Evolutionary conservation across 2,113 vertebrate genomes (phyloP).

Genomic region (Dolichallabes microphthalmus): DNA sequence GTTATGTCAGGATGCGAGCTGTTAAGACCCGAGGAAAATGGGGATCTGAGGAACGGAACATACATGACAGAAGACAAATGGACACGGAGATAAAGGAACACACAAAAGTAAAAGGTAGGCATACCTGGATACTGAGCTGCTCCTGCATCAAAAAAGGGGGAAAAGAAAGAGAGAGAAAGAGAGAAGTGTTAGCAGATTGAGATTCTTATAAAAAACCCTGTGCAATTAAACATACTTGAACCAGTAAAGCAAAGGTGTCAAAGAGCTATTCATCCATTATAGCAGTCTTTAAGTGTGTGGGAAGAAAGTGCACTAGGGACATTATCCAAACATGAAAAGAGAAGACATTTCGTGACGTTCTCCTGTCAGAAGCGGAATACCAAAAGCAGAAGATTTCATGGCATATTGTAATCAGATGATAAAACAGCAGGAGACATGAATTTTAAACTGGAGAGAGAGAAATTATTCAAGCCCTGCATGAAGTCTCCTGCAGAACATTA

Average conservation of each 20-base stretch:
- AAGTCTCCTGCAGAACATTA: constrained; percentile 37
- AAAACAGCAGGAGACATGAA: constrained; percentile 30
- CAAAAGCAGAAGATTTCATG: constrained; percentile 7
- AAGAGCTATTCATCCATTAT: constrained; percentile 16
- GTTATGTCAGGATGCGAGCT: constrained; percentile 16
- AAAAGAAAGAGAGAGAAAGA: constrained; percentile 27
- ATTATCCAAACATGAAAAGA: neutral
- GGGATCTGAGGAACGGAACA: neutral
- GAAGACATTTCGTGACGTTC: constrained; percentile 51
- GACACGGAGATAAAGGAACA: constrained; percentile 11
- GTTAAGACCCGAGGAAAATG: constrained; percentile 5
- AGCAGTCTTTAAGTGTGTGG: constrained; percentile 23
- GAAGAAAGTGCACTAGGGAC: neutral
- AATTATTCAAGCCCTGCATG: constrained; percentile 9
- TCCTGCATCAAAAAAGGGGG: constrained; percentile 61
- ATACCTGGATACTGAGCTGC: constrained; percentile 74
- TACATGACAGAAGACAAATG: neutral
- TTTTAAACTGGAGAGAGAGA: constrained; percentile 26
- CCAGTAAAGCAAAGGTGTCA: constrained; percentile 28
- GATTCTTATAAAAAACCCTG: constrained; percentile 9
- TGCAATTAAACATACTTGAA: constrained; percentile 25
- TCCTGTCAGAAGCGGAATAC: constrained; percentile 33
- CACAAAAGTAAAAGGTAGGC: constrained; percentile 40
- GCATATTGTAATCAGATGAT: constrained; percentile 27
- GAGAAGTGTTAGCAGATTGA: constrained; percentile 34